Percentiles rank a stretch among this genome's conserved stretches.
These are phyloP conservation scores for Sphaerophoria rueppellii DNA, from an alignment of 2,888 invertebrate species.

Conservation along the genomic window DNA sequence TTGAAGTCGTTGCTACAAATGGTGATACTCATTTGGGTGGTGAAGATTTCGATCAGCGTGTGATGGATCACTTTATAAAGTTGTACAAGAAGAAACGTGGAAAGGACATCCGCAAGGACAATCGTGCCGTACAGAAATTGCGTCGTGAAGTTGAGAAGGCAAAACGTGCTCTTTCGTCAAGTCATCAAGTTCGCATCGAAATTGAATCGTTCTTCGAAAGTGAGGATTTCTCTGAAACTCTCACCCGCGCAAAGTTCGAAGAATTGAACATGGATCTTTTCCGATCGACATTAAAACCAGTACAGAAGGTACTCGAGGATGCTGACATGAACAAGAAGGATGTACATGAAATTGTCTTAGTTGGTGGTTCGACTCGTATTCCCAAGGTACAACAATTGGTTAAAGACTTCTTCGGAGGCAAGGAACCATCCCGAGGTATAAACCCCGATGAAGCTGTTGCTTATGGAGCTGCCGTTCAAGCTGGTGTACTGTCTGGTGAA, in stretches of 20 bases:
- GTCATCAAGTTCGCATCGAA: constrained; percentile 98
- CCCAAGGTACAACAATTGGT: constrained; percentile 98
- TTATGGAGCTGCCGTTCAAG: constrained; percentile 99
- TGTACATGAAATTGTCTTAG: constrained; percentile 98
- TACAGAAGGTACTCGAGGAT: constrained; percentile 97
- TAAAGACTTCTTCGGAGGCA: constrained; percentile 97
- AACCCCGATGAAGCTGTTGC: constrained; percentile 99
- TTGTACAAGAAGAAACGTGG: constrained; percentile 99
- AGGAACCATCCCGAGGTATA: constrained; percentile 98
- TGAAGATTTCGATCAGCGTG: constrained; percentile 99
- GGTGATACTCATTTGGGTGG: constrained; percentile 99
- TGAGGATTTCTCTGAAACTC: constrained; percentile 98
- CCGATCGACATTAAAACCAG: constrained; percentile 96
- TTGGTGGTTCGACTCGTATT: constrained; percentile 99
- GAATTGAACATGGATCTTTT: constrained; percentile 97
- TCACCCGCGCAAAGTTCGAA: constrained; percentile 99
- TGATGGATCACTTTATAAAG: constrained; percentile 99
- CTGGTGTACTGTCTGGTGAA: constrained; percentile 97
- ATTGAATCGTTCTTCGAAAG: constrained; percentile 99
- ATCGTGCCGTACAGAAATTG: constrained; percentile 97
- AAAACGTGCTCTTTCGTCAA: constrained; percentile 95
- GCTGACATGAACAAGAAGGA: constrained; percentile 99
- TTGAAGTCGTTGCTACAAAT: constrained; percentile 87
- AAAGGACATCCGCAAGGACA: constrained; percentile 97
- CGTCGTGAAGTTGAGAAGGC: constrained; percentile 99